These are phyloP conservation scores for Sparidentex hasta DNA, from an alignment of 2,797 vertebrate species.

Conservation along the genomic window DNA sequence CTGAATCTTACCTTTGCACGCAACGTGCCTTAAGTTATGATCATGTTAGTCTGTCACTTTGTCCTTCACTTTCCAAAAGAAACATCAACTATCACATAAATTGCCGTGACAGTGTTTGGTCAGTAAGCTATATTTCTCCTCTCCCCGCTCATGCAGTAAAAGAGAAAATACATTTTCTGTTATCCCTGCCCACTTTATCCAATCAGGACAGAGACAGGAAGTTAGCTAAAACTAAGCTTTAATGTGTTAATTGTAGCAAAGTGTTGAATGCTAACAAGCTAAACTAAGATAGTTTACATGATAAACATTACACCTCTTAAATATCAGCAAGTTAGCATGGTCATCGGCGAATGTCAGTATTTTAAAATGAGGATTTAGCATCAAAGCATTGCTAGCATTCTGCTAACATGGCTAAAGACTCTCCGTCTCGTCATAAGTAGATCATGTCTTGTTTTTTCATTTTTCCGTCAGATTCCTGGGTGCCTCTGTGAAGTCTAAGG, in stretches of 20 bases:
- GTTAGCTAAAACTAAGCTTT: too few species aligned
- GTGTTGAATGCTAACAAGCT: background rate
- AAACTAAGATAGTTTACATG: background rate
- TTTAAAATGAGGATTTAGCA: background rate
- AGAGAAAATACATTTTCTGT: too few species aligned
- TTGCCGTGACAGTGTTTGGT: too few species aligned
- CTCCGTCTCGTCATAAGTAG: background rate
- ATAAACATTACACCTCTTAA: background rate
- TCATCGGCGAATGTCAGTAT: too few species aligned
- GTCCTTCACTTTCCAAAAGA: background rate
- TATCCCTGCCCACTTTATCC: too few species aligned
- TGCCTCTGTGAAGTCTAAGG: constrained; percentile 79
- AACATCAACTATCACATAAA: background rate
- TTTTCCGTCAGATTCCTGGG: constrained; percentile 75
- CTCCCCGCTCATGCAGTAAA: too few species aligned
- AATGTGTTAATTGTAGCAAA: too few species aligned
- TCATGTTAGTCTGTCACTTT: background rate
- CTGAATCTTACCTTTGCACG: too few species aligned
- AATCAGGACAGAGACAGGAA: too few species aligned
- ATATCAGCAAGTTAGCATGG: background rate
- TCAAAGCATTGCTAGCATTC: background rate
- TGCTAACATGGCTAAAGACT: too few species aligned
- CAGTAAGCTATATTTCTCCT: too few species aligned
- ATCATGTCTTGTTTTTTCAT: background rate
- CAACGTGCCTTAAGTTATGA: background rate